Evolutionary conservation across 2,797 vertebrate genomes (phyloP), one percentile per base, ranked within the genome.

Genomic region (Sus cebifrons): DNA sequence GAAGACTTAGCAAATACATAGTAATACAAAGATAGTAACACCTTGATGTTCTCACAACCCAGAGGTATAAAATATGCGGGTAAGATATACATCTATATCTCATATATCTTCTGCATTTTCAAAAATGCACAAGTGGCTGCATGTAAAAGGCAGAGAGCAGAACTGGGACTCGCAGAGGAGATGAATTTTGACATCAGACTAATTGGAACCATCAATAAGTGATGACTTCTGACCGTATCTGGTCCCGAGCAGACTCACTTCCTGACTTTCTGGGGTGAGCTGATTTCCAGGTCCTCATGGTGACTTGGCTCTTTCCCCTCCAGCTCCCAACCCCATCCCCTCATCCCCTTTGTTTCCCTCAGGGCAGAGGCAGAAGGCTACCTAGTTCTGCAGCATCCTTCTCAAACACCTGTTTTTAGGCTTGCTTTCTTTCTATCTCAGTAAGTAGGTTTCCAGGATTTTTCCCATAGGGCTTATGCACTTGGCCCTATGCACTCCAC

Each of bases 141-240:
- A 12, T 20, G 6, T 27, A 20, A 78, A 83, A 49, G 32, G 13
- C 18, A 52, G 49, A 14, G 4, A 75, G 17, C 40, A 70, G 86
- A 75, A 36, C 15, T 17, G 7, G 10, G 8, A 14, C 29, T 62
- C 16, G 87, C 36, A 40, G n/a, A 71, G 5, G 29, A 62, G 82
- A 68, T 6, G 5, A 5, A 13, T 70, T 74, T 68, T 93, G 54
- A 52, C 27, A 68, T 17, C 3, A 36, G 64, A 73, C 5, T 6
- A 62, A 11, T 3, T 23, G 14, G 18, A 23, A 36, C 3, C 32
- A 4, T 71, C 12, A 5, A 4, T 3, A 36, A 3, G 0, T 1
- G 25, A 25, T 36, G 86, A 36, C 73, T 79, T 58, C 32, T 23
- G 52, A 15, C 17, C 65, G 18, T 29, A 54, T 18, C 36, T 58